Evolutionary conservation across 2,113 vertebrate species (phyloP).

Genomic region (Dicentrarchus labrax): DNA sequence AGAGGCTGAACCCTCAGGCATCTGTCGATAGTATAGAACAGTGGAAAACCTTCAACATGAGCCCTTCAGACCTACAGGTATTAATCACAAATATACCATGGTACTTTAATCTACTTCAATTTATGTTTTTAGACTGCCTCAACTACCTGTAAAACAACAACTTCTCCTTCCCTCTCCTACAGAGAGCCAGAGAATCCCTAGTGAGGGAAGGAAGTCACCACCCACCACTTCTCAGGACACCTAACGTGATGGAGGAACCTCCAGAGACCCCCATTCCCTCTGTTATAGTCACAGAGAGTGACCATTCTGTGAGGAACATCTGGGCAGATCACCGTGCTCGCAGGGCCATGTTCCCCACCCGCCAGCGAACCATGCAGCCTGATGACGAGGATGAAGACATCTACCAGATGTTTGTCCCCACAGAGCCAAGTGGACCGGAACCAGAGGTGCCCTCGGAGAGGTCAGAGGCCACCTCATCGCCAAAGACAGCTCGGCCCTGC

Average conservation of each 20-base stretch:
- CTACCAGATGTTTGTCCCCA: conserved; percentile 96
- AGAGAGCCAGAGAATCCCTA: conserved; percentile 90
- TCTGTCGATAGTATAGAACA: conserved; percentile 90
- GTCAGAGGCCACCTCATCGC: conserved; percentile 59
- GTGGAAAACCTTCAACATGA: conserved; percentile 86
- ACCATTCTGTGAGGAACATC: conserved; percentile 87
- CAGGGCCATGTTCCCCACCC: conserved; percentile 92
- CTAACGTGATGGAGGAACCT: conserved; percentile 81
- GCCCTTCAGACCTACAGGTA: conserved; percentile 82
- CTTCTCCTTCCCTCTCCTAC: conserved; percentile 24
- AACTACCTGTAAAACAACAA: not conserved
- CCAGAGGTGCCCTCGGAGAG: conserved; percentile 75
- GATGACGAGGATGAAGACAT: conserved; percentile 94
- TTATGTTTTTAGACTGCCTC: not conserved
- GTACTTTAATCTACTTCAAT: not conserved
- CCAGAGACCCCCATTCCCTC: conserved; percentile 81
- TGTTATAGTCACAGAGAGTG: conserved; percentile 82
- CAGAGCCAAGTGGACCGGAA: conserved; percentile 83
- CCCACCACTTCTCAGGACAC: conserved; percentile 78
- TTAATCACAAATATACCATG: not conserved
- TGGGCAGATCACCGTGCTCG: conserved; percentile 94
- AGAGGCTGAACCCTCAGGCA: conserved; percentile 90
- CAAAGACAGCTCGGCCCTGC: conserved; percentile 88
- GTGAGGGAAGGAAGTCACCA: conserved; percentile 85
- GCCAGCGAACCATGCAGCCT: conserved; percentile 87